Evolutionary conservation across 2,888 invertebrate genomes (phyloP).

Genomic region (Xestia sexstrigata): DNA sequence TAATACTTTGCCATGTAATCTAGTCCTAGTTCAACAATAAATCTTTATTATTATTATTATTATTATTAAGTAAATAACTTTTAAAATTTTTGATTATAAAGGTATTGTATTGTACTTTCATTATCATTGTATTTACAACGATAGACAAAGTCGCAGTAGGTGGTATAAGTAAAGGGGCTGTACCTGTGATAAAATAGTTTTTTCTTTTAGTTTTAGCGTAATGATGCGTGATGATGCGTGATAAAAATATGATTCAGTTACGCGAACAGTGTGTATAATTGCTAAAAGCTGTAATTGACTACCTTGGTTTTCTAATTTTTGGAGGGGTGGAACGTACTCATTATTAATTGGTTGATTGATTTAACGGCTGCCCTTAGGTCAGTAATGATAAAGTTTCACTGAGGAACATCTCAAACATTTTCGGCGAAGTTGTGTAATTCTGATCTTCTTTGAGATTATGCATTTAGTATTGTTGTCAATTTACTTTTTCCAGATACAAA

Average conservation of each 20-base stretch:
- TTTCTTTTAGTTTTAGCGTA: background rate
- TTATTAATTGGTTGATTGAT: background rate
- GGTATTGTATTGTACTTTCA: too few relatives aligned
- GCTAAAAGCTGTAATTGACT: too few relatives aligned
- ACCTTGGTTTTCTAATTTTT: background rate
- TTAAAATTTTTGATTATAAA: too few relatives aligned
- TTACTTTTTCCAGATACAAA: conserved; percentile 86
- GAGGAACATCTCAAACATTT: background rate
- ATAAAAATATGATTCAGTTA: too few relatives aligned
- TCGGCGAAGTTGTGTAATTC: background rate
- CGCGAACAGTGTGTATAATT: too few relatives aligned
- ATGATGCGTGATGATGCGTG: too few relatives aligned
- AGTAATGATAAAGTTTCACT: background rate
- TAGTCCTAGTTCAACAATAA: too few relatives aligned
- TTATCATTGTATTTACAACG: conserved; percentile 45
- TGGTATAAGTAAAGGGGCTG: conserved; percentile 5
- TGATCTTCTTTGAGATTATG: background rate
- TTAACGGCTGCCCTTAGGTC: background rate
- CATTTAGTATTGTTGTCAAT: conserved; percentile 22
- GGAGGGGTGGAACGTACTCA: background rate
- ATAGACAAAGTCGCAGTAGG: conserved; percentile 20
- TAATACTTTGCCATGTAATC: too few relatives aligned
- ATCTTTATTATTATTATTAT: too few relatives aligned
- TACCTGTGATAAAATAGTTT: background rate
- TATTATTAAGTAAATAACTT: too few relatives aligned